Conservation (phyloP, 2,113 vertebrate genomes). For the Poicephalus gulielmi region DNA sequence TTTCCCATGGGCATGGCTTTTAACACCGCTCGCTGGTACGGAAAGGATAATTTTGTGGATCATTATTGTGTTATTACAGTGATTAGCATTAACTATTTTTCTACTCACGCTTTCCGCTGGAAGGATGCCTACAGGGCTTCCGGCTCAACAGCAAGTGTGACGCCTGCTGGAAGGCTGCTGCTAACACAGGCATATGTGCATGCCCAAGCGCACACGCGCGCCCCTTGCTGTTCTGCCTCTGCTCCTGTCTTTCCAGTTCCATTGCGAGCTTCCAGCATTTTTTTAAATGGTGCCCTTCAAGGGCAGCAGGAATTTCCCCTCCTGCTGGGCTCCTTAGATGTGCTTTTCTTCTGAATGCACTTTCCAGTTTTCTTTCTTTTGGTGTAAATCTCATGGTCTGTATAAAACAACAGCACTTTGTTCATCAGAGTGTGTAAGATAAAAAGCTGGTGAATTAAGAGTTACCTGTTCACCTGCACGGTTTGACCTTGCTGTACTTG, state of each 20-base stretch:
- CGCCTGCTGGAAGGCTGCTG: neutral
- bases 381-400: rapidly evolving
- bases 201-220: rapidly evolving
- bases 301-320: neutral
- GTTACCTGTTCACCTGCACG: rapidly evolving
- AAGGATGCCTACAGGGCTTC: neutral
- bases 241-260: neutral
- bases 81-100: neutral
- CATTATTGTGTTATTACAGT: slow-evolving; percentile 38
- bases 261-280: neutral
- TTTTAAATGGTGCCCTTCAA: neutral
- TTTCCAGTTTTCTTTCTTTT: neutral
- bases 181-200: neutral
- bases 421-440: neutral
- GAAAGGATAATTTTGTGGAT: slow-evolving; percentile 30
- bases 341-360: neutral
- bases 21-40: neutral
- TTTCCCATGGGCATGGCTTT: neutral
- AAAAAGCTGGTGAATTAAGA: neutral
- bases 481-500: neutral
- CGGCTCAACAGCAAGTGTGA: neutral
- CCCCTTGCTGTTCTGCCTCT: neutral
- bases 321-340: neutral
- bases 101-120: neutral
- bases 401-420: neutral